These are phyloP conservation scores for Tragelaphus buxtoni DNA, from an alignment of 2,113 vertebrate species.

Conservation along the genomic window DNA sequence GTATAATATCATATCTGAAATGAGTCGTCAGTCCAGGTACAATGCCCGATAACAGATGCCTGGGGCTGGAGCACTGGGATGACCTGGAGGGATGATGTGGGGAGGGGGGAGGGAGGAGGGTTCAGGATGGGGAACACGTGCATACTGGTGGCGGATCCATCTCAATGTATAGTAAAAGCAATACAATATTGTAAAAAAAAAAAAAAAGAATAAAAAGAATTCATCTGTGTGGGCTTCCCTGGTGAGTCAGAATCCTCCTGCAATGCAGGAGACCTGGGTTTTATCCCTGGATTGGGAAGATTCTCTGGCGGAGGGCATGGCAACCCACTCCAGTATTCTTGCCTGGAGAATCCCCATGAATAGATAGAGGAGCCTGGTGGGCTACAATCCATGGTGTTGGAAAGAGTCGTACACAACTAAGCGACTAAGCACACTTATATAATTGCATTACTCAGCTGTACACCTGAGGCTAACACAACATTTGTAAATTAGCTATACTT, in stretches of 20 bases:
- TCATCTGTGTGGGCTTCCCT: neutral
- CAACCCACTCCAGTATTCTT: neutral
- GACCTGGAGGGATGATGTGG: no score
- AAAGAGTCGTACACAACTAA: neutral
- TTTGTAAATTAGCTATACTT: neutral
- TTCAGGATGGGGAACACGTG: no score
- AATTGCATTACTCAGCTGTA: neutral
- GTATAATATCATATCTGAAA: no score
- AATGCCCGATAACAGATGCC: no score
- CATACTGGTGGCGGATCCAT: no score
- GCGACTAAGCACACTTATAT: accelerated
- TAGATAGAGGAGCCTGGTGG: neutral
- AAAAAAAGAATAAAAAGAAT: neutral
- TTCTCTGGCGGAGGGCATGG: neutral
- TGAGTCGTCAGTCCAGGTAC: no score
- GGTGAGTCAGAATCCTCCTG: neutral
- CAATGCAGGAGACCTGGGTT: neutral
- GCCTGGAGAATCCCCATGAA: neutral
- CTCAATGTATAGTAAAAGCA: no score
- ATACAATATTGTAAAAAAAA: no score
- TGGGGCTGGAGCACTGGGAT: no score
- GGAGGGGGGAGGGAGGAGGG: no score
- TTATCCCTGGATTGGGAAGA: neutral
- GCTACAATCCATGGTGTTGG: neutral
- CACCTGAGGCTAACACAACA: neutral